Evolutionary conservation across 2,888 invertebrate species (phyloP).

Genomic region (Epiblema foenella): DNA sequence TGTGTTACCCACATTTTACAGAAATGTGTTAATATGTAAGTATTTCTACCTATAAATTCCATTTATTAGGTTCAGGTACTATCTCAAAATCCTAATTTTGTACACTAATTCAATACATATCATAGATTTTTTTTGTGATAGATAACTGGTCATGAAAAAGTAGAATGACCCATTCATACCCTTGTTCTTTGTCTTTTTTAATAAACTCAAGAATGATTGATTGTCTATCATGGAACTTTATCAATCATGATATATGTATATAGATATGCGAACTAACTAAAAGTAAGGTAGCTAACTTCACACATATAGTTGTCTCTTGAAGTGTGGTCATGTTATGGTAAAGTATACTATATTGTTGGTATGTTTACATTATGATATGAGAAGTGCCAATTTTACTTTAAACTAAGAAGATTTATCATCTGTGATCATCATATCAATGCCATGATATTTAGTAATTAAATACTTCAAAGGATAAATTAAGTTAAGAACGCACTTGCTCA

Average conservation of each 20-base stretch:
- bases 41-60: no score
- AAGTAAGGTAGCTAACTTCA: background rate
- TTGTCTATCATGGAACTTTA: conserved; percentile 12
- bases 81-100: no score
- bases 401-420: conserved; percentile 4
- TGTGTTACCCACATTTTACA: no score
- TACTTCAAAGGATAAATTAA: background rate
- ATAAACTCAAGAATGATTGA: conserved; percentile 8
- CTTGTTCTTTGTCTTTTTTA: conserved; percentile 5
- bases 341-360: background rate
- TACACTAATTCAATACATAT: no score
- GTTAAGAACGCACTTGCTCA: no score
- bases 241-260: conserved; percentile 2
- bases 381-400: conserved; percentile 6
- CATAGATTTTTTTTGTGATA: no score
- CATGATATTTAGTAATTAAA: background rate
- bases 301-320: conserved; percentile 6
- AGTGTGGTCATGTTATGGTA: conserved; percentile 1
- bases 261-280: background rate
- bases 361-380: conserved; percentile 27
- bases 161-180: no score
- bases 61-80: no score
- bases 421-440: background rate
- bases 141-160: no score
- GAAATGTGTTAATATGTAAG: no score